Base-by-base conservation (phyloP, 2,113 vertebrate genomes). In the Stigmatopora nigra region DNA sequence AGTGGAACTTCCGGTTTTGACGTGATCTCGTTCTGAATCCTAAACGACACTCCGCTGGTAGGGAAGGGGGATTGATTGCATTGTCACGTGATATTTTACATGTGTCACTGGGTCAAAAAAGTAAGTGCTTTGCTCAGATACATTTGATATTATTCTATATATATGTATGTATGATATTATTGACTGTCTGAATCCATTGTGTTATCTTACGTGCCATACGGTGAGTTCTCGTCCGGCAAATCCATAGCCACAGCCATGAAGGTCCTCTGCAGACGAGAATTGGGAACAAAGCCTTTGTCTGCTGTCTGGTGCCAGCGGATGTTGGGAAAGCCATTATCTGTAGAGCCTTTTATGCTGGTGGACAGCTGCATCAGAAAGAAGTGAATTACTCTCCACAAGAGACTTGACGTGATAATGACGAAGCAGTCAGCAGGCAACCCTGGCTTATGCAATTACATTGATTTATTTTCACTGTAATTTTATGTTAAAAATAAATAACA, bases 291-390 rank as follows among this genome's bases (percentile, higher is more conserved):
- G 56, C 95, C 94, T 10, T 76, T 48, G 47, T 96, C 91, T 0
- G 93, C 94, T 0, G 95, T 95, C 79, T 98, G 95, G 77, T 98
- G 96, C 96, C 95, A 98, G 10, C 96, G 93, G 69, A 98, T 89
- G 2, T 86, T 73, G 16, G 93, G 80, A 2, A 90, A 93, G n/a
- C 66, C 67, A 1, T 90, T 85, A 10, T 61, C 20, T 4, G 0
- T 7, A 22, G 78, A 65, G 15, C 1, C 4, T 13, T 82, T 83
- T 13, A 0, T 16, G 19, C 52, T 17, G 0, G 93, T 92, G 64
- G 87, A 91, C 49, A 98, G 79, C 96, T 98, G 75, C 11, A 53
- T 38, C 1, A 68, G 6, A 58, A 14, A 66, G 19, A 35, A 45
- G 48, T n/a, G 8, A 5, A 14, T 64, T 55, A 3, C 19, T 56